Conservation (phyloP, 2,888 invertebrate genomes). For the Agonopterix alstromeriana region DNA sequence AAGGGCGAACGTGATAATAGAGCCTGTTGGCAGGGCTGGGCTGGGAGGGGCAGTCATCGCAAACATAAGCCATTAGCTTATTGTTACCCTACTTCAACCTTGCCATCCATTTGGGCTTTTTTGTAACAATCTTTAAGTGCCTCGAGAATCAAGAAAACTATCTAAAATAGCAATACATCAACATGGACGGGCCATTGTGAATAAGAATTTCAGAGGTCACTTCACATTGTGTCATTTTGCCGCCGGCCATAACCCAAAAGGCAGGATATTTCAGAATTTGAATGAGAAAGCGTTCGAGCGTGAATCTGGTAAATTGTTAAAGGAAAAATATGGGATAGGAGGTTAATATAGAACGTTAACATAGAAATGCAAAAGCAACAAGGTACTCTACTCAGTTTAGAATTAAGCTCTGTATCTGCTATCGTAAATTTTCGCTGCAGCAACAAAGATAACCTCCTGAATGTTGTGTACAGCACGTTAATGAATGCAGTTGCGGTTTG, state of each 20-base stretch:
- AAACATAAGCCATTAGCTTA: constrained; percentile 73
- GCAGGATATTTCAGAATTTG: no score
- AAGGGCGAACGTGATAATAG: constrained; percentile 61
- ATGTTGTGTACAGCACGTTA: constrained; percentile 19
- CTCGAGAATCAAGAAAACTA: constrained; percentile 12
- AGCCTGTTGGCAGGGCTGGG: constrained; percentile 53
- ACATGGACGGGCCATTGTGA: not conserved
- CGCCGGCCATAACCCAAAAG: no score
- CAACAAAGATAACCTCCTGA: constrained; percentile 15
- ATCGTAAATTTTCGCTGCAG: constrained; percentile 13
- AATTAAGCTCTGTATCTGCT: not conserved
- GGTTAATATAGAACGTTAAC: not conserved
- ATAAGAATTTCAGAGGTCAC: constrained; percentile 1
- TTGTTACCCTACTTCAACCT: constrained; percentile 60
- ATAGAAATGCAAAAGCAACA: no score
- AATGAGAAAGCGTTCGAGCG: no score
- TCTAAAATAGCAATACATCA: not conserved
- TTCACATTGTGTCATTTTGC: not conserved
- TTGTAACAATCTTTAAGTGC: constrained; percentile 36
- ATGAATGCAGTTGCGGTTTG: constrained; percentile 29
- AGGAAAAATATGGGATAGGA: not conserved
- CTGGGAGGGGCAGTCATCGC: constrained; percentile 64
- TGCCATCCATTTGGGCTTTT: constrained; percentile 41
- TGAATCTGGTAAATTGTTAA: not conserved
- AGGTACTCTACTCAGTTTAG: no score